Percentiles rank a stretch among this genome's conserved stretches.
Conservation (phyloP, 1,140 invertebrate genomes). For the Himalopsyche phryganea region DNA sequence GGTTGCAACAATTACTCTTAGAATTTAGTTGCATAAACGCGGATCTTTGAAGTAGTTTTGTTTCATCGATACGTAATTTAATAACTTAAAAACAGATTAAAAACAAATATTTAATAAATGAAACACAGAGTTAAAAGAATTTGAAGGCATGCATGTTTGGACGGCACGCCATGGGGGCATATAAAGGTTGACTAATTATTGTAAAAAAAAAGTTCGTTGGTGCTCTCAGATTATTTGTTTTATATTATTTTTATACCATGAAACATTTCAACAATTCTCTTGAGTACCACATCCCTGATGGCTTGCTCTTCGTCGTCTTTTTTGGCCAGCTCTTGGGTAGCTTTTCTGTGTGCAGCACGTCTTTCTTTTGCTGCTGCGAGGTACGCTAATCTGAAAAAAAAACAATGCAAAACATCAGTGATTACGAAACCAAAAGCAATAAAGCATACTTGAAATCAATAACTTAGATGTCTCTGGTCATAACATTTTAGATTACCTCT, state of each 20-base stretch:
- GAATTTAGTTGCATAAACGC: no score
- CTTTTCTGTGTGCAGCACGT: not conserved
- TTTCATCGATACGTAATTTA: no score
- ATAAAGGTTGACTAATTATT: not conserved
- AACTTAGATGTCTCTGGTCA: not conserved
- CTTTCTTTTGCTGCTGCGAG: conserved; percentile 10
- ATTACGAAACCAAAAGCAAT: not conserved
- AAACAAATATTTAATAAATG: no score
- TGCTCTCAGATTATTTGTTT: not conserved
- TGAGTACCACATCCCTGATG: conserved; percentile 18
- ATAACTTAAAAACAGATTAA: no score
- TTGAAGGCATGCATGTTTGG: no score
- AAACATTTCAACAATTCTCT: conserved; percentile 21
- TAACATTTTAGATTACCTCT: conserved; percentile 6
- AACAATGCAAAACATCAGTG: not conserved
- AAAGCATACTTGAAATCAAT: not conserved
- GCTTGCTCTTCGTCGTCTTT: conserved; percentile 26
- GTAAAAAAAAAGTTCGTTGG: not conserved
- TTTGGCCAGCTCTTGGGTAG: conserved; percentile 7
- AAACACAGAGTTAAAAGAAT: no score
- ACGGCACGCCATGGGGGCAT: not conserved
- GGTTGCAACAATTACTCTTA: no score
- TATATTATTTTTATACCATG: conserved; percentile 7
- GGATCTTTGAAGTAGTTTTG: no score
- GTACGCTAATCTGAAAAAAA: conserved; percentile 2